A percentile compares a stretch with the other conserved stretches of the same genome.
phyloP scores from a whole-genome alignment of 2,888 invertebrate genomes.

The Pristionchus arcanus region DNA sequence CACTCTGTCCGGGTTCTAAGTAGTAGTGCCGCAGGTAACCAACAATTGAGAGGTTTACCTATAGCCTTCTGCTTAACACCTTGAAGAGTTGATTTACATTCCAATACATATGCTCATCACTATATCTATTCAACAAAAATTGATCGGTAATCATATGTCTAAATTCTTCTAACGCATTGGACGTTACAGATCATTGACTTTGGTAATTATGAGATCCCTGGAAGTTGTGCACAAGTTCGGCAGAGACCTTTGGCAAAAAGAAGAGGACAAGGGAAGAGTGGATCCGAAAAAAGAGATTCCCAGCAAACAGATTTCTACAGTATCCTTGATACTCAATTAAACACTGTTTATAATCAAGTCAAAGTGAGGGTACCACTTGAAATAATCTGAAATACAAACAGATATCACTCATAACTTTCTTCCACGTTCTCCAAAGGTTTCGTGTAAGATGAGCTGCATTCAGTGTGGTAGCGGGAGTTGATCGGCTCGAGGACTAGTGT shows the following conservation, averaged over 20 bases:
- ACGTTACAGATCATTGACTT: conserved; percentile 10
- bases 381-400: conserved; percentile 2
- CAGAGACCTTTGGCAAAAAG: neutral
- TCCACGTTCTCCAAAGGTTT: too few relatives aligned
- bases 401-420: conserved; percentile 10
- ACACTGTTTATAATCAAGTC: neutral
- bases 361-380: neutral
- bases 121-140: neutral
- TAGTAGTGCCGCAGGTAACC: conserved; percentile 58
- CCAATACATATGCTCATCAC: neutral
- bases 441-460: neutral
- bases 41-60: conserved; percentile 44
- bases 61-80: conserved; percentile 58
- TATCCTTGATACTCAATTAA: neutral
- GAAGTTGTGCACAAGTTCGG: neutral
- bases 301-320: conserved; percentile 26
- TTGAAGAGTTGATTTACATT: neutral
- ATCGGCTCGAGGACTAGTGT: conserved; percentile 42
- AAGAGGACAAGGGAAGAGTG: neutral
- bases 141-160: too few relatives aligned
- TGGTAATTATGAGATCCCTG: conserved; percentile 2
- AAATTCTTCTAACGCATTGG: too few relatives aligned
- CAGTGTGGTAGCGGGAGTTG: conserved; percentile 21
- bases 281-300: neutral
- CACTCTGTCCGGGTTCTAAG: conserved; percentile 53